Base-by-base conservation (phyloP, 1,140 invertebrate genomes). In the Macrobrachium rosenbergii region DNA sequence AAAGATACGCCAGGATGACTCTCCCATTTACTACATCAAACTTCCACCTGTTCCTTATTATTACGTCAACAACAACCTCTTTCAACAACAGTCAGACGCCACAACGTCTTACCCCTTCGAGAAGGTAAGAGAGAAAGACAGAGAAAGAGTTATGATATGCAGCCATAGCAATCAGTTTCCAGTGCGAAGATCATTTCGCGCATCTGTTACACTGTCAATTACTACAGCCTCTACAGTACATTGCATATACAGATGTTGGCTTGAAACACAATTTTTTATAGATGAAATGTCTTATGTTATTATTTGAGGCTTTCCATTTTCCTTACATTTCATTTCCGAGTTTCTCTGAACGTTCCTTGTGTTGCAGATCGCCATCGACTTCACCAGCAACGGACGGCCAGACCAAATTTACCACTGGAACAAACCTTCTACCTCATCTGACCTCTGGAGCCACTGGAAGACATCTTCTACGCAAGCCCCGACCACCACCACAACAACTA, bases 11-110 rank as follows among this genome's bases (percentile, higher is more conserved):
- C 64, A 81, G 28, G 85, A 60, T 14, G 85, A 87, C n/a, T 87
- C 85, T 16, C 85, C 85, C 52, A 75, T 87, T 11, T 87, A 87
- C 69, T 87, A 87, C 78, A 87, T 87, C 72, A 87, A 87, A 43
- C 69, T 87, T 58, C 85, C 85, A 28, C 85, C 85, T 1, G 23
- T 87, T 12, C 85, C 85, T 17, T 87, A 87, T 37, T 87, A 82
- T 67, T 81, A 81, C 78, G 59, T 87, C 78, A 87, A 76, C 85
- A 72, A 73, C 60, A 87, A 87, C 85, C 62, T 62, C 43, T 72
- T 59, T 10, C 45, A 28, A 37, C 64, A 64, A 37, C 64, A 64
- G 14, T 23, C 67, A 60, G 16, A 12, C 77, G 37, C 6, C 5
- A 23, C 52, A 7, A 11, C 19, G 3, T 7, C 58, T 17, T 8